Evolutionary conservation across 2,113 vertebrate genomes (phyloP), one percentile per base, ranked within the genome.

Genomic region (Zosterops hypoxanthus): DNA sequence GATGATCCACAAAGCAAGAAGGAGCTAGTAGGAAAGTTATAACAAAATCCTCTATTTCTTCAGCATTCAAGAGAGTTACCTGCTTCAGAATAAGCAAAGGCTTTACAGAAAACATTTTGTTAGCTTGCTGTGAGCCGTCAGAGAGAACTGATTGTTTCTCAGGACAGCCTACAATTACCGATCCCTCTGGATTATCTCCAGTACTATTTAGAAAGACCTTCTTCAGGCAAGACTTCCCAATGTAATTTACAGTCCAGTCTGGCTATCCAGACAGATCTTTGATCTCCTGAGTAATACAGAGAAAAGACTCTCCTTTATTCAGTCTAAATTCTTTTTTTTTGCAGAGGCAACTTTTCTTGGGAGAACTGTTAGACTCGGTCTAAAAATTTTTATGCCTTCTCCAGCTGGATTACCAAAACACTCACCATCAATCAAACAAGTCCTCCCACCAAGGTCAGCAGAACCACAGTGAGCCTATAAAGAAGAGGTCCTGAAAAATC

Each of bases 231-330:
- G 60, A 82, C 20, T 72, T 90, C 31, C 65, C 52, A 75, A 34
- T 26, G 60, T 93, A 52, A 92, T 95, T 92, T 93, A 88, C 34
- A 57, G 80, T 16, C 72, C n/a, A 78, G 14, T 86, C 52, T 84
- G 76, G 28, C 76, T 78, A 52, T 83, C 41, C 41, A 73, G 88
- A 73, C 42, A 86, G 59, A 73, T 93, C 66, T 77, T 88, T 12
- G 0, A 66, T 88, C 76, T 92, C 71, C 44, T 70, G 52, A 83
- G 52, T 73, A 90, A 66, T 36, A 49, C 8, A 56, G 55, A 39
- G 75, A 70, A 77, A 76, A 64, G 0, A 0, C 21, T 73, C 57
- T 86, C 34, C 59, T 73, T 82, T 80, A 64, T 47, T 63, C 55
- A 55, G 14, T 7, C n/a, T 36, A 80, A 44, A 9, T 21, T 87